These are phyloP conservation scores for Mormyrus iriodes DNA, from an alignment of 2,113 vertebrate species.

Conservation along the genomic window DNA sequence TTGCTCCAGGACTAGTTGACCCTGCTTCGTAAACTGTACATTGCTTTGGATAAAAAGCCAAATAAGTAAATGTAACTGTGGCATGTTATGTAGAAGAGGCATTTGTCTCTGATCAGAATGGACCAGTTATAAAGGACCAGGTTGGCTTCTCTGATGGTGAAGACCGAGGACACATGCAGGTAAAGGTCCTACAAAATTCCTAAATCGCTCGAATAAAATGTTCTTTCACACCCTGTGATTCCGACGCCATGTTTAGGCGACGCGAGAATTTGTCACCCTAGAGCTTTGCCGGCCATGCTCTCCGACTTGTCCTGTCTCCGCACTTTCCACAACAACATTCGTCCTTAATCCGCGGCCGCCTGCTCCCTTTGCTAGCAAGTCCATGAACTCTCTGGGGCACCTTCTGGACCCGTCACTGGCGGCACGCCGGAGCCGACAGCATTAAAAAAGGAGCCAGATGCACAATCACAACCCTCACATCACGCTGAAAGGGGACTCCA, in stretches of 20 bases:
- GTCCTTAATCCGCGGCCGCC: background rate
- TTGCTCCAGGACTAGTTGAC: background rate
- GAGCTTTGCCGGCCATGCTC: background rate
- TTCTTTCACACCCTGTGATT: background rate
- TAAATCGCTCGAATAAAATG: background rate
- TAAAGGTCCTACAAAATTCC: background rate
- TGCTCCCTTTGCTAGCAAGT: background rate
- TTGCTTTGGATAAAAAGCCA: background rate
- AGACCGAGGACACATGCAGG: background rate
- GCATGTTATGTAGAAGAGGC: background rate
- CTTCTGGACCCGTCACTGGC: background rate
- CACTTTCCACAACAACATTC: background rate
- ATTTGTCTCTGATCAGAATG: background rate
- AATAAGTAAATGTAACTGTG: background rate
- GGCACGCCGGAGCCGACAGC: background rate
- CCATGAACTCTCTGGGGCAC: background rate
- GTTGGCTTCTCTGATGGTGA: background rate
- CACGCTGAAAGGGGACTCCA: background rate
- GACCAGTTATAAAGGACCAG: background rate
- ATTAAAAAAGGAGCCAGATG: background rate
- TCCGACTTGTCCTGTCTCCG: background rate
- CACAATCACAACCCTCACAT: background rate
- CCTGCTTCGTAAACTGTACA: background rate
- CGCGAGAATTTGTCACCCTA: background rate
- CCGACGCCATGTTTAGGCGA: background rate